Conservation (phyloP, 2,888 invertebrate genomes). For the Philaethria dido region DNA sequence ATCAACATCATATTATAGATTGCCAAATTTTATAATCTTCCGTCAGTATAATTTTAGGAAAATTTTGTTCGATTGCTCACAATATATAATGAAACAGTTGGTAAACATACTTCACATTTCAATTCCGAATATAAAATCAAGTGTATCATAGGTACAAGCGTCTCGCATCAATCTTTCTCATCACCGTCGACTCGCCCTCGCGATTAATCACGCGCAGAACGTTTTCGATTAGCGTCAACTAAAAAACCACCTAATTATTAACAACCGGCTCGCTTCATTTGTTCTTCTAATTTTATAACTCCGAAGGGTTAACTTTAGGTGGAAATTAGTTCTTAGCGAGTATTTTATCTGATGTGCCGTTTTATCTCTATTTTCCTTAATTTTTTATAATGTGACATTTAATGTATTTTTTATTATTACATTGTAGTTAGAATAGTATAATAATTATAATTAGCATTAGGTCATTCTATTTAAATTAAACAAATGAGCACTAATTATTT, state of each 20-base stretch:
- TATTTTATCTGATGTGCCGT: background rate
- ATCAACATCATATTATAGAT: background rate
- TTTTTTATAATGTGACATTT: no score
- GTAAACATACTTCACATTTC: slow-evolving; percentile 5
- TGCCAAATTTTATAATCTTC: no score
- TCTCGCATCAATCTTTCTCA: slow-evolving; percentile 73
- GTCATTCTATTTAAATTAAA: no score
- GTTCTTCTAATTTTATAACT: slow-evolving; percentile 35
- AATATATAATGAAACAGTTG: background rate
- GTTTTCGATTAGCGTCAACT: slow-evolving; percentile 79
- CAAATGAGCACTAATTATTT: no score
- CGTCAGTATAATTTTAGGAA: no score
- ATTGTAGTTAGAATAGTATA: no score
- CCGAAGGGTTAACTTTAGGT: slow-evolving; percentile 19
- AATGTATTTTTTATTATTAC: no score
- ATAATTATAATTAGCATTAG: no score
- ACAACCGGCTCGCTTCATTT: slow-evolving; percentile 40
- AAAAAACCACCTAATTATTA: slow-evolving; percentile 63
- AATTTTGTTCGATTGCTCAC: background rate
- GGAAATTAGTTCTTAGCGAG: background rate
- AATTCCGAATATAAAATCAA: slow-evolving; percentile 43
- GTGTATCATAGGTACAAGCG: slow-evolving; percentile 44
- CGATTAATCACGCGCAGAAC: slow-evolving; percentile 75
- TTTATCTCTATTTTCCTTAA: background rate
- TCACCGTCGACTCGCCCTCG: slow-evolving; percentile 72